Conservation (phyloP, 2,888 invertebrate species). For the Ceratothoa steindachneri region DNA sequence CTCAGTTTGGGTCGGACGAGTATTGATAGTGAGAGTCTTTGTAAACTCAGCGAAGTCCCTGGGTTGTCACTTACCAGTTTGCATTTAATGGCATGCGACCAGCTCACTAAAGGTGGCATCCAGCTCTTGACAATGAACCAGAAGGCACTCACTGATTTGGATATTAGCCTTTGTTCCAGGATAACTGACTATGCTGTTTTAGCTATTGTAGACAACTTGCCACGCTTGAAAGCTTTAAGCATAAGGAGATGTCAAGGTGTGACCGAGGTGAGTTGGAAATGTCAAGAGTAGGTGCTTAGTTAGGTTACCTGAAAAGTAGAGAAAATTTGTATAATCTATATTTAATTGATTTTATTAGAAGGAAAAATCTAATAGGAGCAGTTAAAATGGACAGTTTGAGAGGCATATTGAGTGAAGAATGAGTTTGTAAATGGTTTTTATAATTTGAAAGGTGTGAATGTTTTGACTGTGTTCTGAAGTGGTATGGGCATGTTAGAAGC, state of each 20-base stretch:
- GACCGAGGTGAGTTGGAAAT: conserved; percentile 58
- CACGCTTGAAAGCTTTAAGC: conserved; percentile 61
- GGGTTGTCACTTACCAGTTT: conserved; percentile 59
- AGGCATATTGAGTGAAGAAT: no score
- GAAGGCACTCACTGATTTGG: conserved; percentile 59
- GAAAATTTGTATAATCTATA: no score
- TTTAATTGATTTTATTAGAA: no score
- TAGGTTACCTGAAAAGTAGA: background rate
- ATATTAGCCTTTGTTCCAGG: conserved; percentile 64
- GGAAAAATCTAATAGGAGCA: no score
- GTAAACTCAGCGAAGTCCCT: conserved; percentile 58
- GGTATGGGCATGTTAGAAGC: no score
- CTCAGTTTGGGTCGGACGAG: conserved; percentile 66
- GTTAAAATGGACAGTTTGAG: no score
- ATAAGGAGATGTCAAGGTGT: conserved; percentile 64
- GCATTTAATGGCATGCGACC: conserved; percentile 61
- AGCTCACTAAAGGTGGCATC: conserved; percentile 62
- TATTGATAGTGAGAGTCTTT: conserved; percentile 63
- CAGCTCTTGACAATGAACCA: conserved; percentile 60
- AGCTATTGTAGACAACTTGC: conserved; percentile 61
- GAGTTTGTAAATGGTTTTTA: no score
- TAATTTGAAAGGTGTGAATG: no score
- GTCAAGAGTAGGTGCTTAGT: background rate
- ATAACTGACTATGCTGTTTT: conserved; percentile 64
- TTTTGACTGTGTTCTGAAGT: no score